Evolutionary conservation across 2,797 vertebrate genomes (phyloP), one percentile per base, ranked within the genome.

Genomic region (Dryobates pubescens): DNA sequence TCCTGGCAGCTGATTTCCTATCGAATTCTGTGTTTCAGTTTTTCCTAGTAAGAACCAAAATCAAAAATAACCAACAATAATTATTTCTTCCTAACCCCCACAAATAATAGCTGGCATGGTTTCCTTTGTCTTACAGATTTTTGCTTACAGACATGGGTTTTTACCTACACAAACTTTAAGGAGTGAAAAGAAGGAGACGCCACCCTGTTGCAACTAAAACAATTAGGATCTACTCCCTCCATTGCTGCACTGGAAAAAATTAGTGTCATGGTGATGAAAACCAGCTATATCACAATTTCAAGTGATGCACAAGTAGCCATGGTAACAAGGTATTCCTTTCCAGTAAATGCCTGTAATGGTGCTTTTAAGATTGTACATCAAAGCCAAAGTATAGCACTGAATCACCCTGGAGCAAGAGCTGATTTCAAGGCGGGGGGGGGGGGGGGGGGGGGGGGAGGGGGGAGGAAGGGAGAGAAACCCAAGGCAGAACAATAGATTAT

Each of bases 361-460:
- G 56, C 87, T 94, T 94, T 94, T 92, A 95, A 94, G 93, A 95
- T 72, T 92, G 79, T 45, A 92, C 93, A 95, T 94, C 63, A 96
- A 95, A 93, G 90, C 78, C 92, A 64, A 94, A 90, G 54, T 69
- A 87, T n/a, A 93, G 11, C 13, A 1, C 72, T 94, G 82, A 57
- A 88, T 95, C 69, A 92, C 75, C 82, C 88, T 92, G 88, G 53
- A 95, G 78, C 80, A 96, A 94, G 57, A 88, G 54, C 54, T 93
- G 82, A 68, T 47, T 94, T 96, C 58, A 96, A 96, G 93, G 69
- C 5, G 10, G 12, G 43, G 43, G 17, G 45, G 7, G 45, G 17
- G 17, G 45, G 15, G 16, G 7, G 45, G 36, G 36, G n/a, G n/a
- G n/a, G n/a, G n/a, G n/a, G n/a, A n/a, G n/a, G n/a, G n/a, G n/a